phyloP scores from a whole-genome alignment of 2,113 vertebrate genomes.

The Ovis aries region ARS-UI_Ramb_v3.0 NC_056068.1:15251501-15252000 shows the following conservation, averaged over 20 bases:
- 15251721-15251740: neutral
- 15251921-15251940: neutral
- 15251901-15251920: neutral
- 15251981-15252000: neutral
- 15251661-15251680: neutral
- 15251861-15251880: neutral
- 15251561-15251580: neutral
- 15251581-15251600: neutral
- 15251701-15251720: neutral
- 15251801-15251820: neutral
- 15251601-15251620: neutral
- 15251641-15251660: neutral
- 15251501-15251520: neutral
- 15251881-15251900: neutral
- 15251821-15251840: neutral
- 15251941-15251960: neutral
- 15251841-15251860: neutral
- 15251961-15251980: neutral
- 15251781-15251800: neutral
- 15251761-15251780: neutral
- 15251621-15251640: neutral
- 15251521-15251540: neutral
- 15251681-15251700: neutral
- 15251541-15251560: neutral
- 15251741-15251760: too few relatives aligned